phyloP scores from a whole-genome alignment of 2,113 vertebrate species.

The Vulpes ferrilata region DNA sequence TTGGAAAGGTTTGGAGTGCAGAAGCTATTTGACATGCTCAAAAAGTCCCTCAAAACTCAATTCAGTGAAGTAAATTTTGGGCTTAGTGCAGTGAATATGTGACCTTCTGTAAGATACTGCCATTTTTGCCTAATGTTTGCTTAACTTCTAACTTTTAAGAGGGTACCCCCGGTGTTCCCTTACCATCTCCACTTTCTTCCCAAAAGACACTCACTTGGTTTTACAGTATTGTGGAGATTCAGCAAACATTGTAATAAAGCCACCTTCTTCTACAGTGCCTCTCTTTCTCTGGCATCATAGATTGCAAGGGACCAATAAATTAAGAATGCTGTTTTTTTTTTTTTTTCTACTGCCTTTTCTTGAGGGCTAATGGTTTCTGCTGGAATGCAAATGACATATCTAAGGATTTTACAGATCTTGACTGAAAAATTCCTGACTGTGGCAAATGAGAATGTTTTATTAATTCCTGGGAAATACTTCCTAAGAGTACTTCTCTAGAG shows the following conservation, averaged over 20 bases:
- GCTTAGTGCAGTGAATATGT: neutral
- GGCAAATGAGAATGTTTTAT: neutral
- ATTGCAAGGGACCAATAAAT: neutral
- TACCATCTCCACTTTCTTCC: accelerated
- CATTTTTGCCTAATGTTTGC: neutral
- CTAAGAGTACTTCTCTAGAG: neutral
- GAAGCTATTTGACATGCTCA: neutral
- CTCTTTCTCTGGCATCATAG: neutral
- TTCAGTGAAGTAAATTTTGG: neutral
- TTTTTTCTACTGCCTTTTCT: neutral
- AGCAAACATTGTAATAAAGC: neutral
- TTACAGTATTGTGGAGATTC: neutral
- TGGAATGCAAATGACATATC: neutral
- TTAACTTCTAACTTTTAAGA: neutral
- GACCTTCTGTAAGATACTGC: neutral
- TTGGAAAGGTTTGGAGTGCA: neutral
- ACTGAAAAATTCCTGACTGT: neutral
- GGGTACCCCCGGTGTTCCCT: neutral
- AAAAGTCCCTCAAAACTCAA: neutral
- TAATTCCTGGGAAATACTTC: neutral
- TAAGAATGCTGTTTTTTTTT: neutral
- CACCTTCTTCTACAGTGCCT: neutral
- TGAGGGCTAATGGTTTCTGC: neutral
- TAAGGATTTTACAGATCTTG: neutral
- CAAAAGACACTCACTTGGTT: neutral